These are phyloP conservation scores for Hyperopisus bebe DNA, from an alignment of 2,113 vertebrate genomes.

Conservation along the genomic window DNA sequence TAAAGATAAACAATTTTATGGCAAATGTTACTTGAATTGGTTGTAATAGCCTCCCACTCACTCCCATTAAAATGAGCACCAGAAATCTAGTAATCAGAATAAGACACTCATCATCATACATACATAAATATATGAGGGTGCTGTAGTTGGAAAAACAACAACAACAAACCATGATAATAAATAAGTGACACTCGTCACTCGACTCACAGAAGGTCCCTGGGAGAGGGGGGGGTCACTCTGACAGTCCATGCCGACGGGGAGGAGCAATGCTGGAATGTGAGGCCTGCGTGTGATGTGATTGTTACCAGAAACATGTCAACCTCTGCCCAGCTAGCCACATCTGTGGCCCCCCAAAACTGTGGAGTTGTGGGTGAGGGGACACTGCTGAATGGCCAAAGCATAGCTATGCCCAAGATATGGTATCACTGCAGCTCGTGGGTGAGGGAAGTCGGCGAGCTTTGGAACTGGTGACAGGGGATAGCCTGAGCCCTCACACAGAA, in stretches of 20 bases:
- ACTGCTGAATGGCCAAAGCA: not conserved
- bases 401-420: not conserved
- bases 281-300: constrained; percentile 92
- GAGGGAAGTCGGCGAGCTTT: not conserved
- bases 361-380: constrained; percentile 42
- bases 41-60: not conserved
- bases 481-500: not conserved
- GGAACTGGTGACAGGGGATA: not conserved
- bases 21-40: not conserved
- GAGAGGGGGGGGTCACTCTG: not conserved
- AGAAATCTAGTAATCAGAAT: not conserved
- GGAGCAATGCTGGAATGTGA: constrained; percentile 77
- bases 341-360: constrained; percentile 35
- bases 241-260: constrained; percentile 37
- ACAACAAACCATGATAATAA: not conserved
- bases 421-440: not conserved
- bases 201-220: not conserved
- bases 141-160: not conserved
- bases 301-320: constrained; percentile 91
- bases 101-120: not conserved
- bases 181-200: not conserved
- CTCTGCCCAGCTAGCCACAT: constrained; percentile 57
- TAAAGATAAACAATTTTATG: not conserved
- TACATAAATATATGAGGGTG: not conserved
- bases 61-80: not conserved